phyloP scores from a whole-genome alignment of 2,797 vertebrate genomes.

The Euthynnus affinis region DNA sequence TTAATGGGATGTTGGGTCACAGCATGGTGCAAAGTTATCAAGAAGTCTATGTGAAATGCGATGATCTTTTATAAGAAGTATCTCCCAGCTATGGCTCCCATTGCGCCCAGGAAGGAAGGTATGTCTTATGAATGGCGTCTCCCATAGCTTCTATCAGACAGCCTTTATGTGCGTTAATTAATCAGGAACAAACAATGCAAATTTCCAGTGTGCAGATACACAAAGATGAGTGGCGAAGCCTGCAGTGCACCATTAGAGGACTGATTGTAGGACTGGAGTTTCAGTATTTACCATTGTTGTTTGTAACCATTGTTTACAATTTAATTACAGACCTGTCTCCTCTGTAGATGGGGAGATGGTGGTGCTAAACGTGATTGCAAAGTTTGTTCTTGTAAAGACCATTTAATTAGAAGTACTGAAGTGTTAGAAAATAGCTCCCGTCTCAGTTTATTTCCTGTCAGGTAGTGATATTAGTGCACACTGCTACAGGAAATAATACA shows the following conservation, averaged over 20 bases:
- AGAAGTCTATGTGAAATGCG: no score
- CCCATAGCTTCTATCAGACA: neutral
- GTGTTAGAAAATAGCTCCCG: constrained; percentile 5
- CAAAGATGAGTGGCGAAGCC: neutral
- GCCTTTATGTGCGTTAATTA: neutral
- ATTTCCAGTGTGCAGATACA: neutral
- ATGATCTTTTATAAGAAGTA: neutral
- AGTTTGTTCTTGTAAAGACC: constrained; percentile 19
- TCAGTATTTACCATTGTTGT: constrained; percentile 28
- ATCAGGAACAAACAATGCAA: neutral
- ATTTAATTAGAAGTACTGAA: constrained; percentile 26
- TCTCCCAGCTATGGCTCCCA: neutral
- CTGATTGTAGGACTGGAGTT: neutral
- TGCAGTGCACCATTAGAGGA: neutral
- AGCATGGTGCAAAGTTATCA: no score
- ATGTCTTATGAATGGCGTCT: neutral
- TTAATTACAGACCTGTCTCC: constrained; percentile 41
- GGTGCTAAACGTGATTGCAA: constrained; percentile 46
- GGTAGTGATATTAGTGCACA: constrained; percentile 10
- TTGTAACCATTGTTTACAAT: constrained; percentile 24
- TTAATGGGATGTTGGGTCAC: no score
- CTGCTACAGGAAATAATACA: constrained; percentile 27
- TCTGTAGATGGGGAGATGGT: constrained; percentile 9
- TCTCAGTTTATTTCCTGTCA: constrained; percentile 30
- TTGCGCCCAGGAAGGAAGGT: neutral